Evolutionary conservation across 2,888 invertebrate genomes (phyloP).

Genomic region (Cistogaster globosa): DNA sequence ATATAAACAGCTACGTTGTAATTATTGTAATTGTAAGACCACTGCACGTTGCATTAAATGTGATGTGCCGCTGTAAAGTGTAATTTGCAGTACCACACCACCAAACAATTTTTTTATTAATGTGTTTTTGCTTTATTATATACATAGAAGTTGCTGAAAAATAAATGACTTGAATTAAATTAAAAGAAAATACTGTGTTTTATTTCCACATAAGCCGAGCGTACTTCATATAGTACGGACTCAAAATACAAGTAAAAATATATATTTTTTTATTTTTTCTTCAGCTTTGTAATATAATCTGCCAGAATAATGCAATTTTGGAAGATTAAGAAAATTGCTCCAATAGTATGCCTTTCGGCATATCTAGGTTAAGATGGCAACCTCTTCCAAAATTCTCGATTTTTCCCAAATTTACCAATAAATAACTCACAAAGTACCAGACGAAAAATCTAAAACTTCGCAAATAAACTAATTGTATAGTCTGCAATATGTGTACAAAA

Average conservation of each 20-base stretch:
- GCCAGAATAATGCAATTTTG: no score
- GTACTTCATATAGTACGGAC: neutral
- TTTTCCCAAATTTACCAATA: no score
- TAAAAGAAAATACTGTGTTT: neutral
- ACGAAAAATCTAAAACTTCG: no score
- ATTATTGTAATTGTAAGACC: conserved; percentile 1
- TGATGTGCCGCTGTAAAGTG: conserved; percentile 18
- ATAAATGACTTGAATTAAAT: conserved; percentile 21
- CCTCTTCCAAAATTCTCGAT: no score
- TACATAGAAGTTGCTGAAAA: neutral
- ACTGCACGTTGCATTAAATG: neutral
- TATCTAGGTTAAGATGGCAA: conserved; percentile 37
- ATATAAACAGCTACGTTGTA: conserved; percentile 11
- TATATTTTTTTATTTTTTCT: conserved; percentile 12
- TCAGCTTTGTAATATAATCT: conserved; percentile 32
- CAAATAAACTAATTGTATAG: no score
- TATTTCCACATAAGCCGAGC: conserved; percentile 10
- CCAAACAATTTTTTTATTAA: conserved; percentile 12
- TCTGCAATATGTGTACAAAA: no score
- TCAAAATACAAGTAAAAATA: conserved; percentile 7
- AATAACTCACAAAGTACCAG: no score
- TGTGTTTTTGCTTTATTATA: conserved; percentile 13
- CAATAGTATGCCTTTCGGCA: conserved; percentile 37
- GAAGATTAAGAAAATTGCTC: conserved; percentile 35
- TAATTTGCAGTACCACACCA: conserved; percentile 17